Base-by-base conservation (phyloP, 1,140 invertebrate species). In the Drosophila parabipectinata region DNA sequence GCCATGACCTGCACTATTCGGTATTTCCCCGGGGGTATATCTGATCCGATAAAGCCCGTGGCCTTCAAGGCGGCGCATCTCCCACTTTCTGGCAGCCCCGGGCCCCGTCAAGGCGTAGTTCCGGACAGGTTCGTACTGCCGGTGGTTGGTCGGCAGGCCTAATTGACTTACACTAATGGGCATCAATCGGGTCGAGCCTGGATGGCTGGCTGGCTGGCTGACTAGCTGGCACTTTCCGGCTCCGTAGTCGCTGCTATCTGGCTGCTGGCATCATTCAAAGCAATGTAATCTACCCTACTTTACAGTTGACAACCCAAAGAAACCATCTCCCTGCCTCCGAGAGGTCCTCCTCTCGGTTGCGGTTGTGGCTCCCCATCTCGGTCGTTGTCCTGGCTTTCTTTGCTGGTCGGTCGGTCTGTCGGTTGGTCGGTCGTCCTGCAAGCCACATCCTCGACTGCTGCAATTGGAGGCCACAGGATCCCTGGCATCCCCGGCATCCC, bases 251-350 rank as follows among this genome's bases (percentile, higher is more conserved):
- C 67, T 15, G 41, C 51, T 63, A 45, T 34, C 26, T 63, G 28
- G 61, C 61, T 63, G 53, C 39, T 47, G 71, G 68, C 71, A 72
- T 72, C 71, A 73, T 73, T 72, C 71, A 87, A 81, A 79, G 78
- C 78, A 72, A 59, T 83, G 83, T 82, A 88, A 87, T 88, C 78
- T 87, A 88, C 66, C 78, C 83, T 88, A 77, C 83, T 87, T 87
- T 87, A 69, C 83, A 87, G 81, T 75, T 81, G 77, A 85, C 74
- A 85, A 77, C 73, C 73, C 77, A 84, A 74, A 66, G 57, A 84
- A 48, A 58, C 51, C 34, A 15, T 26, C 63, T 37, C 15, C 50
- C 41, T 52, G 15, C 51, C 30, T 14, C 10, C 28, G 5, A 8
- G 18, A 14, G 12, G 24, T 26, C 8, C 44, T 44, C 37, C 50